Conservation (phyloP, 2,797 vertebrate species). For the Anisognathus igniventris region DNA sequence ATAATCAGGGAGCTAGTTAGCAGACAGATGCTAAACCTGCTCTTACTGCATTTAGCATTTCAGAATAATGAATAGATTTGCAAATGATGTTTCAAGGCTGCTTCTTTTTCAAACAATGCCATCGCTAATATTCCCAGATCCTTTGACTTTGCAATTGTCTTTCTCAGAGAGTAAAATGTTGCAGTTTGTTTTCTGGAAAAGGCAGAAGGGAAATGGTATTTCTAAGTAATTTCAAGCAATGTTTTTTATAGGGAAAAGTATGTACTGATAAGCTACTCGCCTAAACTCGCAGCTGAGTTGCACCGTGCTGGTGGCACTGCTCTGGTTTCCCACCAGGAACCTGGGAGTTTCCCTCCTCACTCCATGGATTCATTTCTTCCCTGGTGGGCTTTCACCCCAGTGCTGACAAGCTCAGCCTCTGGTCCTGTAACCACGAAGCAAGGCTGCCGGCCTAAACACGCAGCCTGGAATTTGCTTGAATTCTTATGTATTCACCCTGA, state of each 20-base stretch:
- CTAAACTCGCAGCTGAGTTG: neutral
- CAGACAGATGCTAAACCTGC: slow-evolving; percentile 57
- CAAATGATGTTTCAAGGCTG: slow-evolving; percentile 56
- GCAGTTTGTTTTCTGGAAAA: slow-evolving; percentile 2
- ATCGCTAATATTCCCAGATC: slow-evolving; percentile 50
- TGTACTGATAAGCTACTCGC: neutral
- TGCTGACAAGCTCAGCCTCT: fast-evolving
- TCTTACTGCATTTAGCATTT: slow-evolving; percentile 52
- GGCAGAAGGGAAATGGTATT: neutral
- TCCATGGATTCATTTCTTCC: neutral
- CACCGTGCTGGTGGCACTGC: neutral
- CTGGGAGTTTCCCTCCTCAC: neutral
- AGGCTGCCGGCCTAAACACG: neutral
- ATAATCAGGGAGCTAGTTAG: slow-evolving; percentile 51
- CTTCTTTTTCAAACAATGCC: slow-evolving; percentile 59
- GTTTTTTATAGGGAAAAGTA: neutral
- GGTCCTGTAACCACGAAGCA: fast-evolving
- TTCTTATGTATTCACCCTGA: neutral
- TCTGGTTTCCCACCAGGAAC: neutral
- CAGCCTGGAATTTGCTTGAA: neutral
- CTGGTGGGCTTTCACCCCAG: neutral
- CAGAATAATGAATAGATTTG: slow-evolving; percentile 69
- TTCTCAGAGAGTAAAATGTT: slow-evolving; percentile 7
- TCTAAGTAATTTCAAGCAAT: neutral
- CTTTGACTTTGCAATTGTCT: slow-evolving; percentile 46